Conservation (phyloP, 2,797 vertebrate species). For the Astyanax mexicanus region DNA sequence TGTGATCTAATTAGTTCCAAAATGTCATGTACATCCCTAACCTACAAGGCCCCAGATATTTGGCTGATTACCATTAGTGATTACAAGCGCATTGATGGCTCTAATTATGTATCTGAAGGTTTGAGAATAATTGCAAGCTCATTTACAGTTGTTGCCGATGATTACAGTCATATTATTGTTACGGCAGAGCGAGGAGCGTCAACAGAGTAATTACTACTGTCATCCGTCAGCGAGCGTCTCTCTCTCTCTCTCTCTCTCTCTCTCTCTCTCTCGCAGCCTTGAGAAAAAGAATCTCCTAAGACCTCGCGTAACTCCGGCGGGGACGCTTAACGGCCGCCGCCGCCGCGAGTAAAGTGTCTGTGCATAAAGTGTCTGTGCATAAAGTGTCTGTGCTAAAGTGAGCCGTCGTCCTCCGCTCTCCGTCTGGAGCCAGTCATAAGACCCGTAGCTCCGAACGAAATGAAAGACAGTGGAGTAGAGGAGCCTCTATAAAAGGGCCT, state of each 20-base stretch:
- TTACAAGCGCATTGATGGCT: constrained; percentile 61
- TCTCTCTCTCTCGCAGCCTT: too few species aligned
- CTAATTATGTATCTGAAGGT: constrained; percentile 51
- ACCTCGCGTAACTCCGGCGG: background rate
- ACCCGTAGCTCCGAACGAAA: constrained; percentile 21
- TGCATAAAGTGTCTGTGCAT: constrained; percentile 21
- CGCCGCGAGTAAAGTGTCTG: constrained; percentile 11
- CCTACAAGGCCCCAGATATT: constrained; percentile 59
- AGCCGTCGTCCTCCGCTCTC: constrained; percentile 16
- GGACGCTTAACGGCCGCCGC: background rate
- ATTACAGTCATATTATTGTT: constrained; percentile 26
- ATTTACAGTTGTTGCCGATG: constrained; percentile 36
- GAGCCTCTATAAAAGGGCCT: constrained; percentile 43
- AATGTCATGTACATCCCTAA: constrained; percentile 57
- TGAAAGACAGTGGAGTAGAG: constrained; percentile 32
- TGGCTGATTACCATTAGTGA: constrained; percentile 69
- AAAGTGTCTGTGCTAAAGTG: constrained; percentile 37
- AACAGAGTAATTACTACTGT: constrained; percentile 39
- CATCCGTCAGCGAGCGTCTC: constrained; percentile 26
- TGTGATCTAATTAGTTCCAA: constrained; percentile 53
- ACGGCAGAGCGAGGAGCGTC: constrained; percentile 18
- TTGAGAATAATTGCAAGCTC: constrained; percentile 26
- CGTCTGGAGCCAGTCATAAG: constrained; percentile 23
- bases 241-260: too few species aligned
- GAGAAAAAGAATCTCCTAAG: background rate